Conservation (phyloP, 2,888 invertebrate genomes). For the Caenorhabditis sulstoni region DNA sequence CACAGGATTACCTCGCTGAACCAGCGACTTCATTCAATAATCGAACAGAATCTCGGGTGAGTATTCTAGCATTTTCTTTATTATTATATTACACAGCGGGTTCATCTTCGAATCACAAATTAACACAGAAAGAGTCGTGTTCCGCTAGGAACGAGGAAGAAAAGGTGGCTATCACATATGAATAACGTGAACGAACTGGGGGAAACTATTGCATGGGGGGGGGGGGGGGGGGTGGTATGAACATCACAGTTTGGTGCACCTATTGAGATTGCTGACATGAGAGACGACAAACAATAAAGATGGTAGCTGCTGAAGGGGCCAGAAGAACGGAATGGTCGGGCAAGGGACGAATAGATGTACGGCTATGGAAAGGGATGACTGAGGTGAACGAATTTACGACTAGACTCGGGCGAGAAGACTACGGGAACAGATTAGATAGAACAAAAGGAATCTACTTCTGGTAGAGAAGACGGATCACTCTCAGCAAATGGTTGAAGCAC, state of each 20-base stretch:
- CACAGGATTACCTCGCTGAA: slow-evolving; percentile 61
- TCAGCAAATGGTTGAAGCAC: slow-evolving; percentile 64
- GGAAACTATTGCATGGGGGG: slow-evolving; percentile 42
- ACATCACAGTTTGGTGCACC: slow-evolving; percentile 49
- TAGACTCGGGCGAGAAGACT: slow-evolving; percentile 38
- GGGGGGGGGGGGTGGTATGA: slow-evolving; percentile 9
- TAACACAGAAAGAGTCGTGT: slow-evolving; percentile 23
- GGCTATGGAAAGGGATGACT: slow-evolving; percentile 18
- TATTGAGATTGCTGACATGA: slow-evolving; percentile 57
- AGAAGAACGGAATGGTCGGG: slow-evolving; percentile 13
- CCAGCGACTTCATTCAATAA: slow-evolving; percentile 57
- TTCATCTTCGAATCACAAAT: slow-evolving; percentile 23
- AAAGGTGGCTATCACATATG: not conserved
- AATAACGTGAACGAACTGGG: slow-evolving; percentile 1
- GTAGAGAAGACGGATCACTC: slow-evolving; percentile 64
- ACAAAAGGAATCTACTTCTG: slow-evolving; percentile 30
- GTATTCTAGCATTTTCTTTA: slow-evolving; percentile 23
- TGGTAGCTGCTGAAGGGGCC: not conserved
- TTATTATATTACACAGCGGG: slow-evolving; percentile 10
- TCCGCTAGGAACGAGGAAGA: not conserved
- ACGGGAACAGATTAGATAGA: no score
- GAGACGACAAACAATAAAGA: slow-evolving; percentile 44
- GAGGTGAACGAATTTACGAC: slow-evolving; percentile 54
- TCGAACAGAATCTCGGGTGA: slow-evolving; percentile 62
- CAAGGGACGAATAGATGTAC: slow-evolving; percentile 8